Evolutionary conservation across 2,797 vertebrate genomes (phyloP).

Genomic region (Liparis tanakae): DNA sequence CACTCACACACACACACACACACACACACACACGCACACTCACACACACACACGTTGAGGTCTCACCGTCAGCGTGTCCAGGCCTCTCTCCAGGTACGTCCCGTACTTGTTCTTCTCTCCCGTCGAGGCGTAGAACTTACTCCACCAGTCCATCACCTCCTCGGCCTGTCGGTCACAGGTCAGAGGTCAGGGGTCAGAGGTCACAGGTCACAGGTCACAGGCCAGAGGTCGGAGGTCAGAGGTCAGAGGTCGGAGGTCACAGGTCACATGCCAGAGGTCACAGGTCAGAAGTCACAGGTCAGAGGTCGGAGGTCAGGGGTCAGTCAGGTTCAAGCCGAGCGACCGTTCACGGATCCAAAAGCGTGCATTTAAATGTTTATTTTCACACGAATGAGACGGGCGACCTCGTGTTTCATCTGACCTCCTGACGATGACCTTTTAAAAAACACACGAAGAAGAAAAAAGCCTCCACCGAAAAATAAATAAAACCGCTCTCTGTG

Average conservation of each 20-base stretch:
- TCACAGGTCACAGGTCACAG: constrained; percentile 25
- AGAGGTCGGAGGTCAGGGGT: background rate
- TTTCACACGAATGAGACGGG: no score
- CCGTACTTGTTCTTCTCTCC: constrained; percentile 92
- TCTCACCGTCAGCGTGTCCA: constrained; percentile 90
- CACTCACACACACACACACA: no score
- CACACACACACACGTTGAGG: no score
- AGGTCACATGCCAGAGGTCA: constrained; percentile 25
- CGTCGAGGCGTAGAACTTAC: constrained; percentile 93
- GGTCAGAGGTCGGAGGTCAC: constrained; percentile 33
- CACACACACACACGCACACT: no score
- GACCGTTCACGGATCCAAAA: no score
- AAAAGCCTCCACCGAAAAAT: background rate
- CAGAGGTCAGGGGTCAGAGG: constrained; percentile 51
- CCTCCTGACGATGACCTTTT: constrained; percentile 32
- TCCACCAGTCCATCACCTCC: constrained; percentile 99
- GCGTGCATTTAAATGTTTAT: no score
- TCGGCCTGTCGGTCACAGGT: constrained; percentile 86
- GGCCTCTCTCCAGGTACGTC: constrained; percentile 90
- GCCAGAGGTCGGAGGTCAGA: constrained; percentile 15
- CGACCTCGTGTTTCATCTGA: background rate
- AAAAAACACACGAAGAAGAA: background rate
- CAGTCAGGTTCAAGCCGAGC: no score
- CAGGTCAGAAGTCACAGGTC: constrained; percentile 37
- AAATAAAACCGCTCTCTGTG: no score